Percentiles rank a stretch among this genome's conserved stretches.
phyloP scores from a whole-genome alignment of 2,797 vertebrate species.

The Cephalopachus bancanus region DNA sequence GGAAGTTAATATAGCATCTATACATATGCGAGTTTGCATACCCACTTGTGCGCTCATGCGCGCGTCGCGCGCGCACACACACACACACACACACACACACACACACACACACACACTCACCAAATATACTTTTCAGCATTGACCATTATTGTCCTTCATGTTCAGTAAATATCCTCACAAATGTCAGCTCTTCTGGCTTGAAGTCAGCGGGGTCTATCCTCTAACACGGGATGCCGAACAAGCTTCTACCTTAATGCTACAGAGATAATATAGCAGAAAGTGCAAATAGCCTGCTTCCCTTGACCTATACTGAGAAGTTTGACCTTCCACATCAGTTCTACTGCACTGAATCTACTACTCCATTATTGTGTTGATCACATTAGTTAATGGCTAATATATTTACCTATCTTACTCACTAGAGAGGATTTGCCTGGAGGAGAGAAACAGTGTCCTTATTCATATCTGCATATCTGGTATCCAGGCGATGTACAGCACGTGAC shows the following conservation, averaged over 20 bases:
- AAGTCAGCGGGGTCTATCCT: background rate
- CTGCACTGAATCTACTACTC: background rate
- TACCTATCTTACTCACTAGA: constrained; percentile 8
- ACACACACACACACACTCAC: background rate
- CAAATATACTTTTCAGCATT: background rate
- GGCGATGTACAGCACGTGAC: background rate
- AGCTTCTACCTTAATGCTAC: background rate
- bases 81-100: background rate
- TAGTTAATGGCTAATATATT: background rate
- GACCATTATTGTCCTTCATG: background rate
- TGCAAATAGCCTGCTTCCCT: background rate
- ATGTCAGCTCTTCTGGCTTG: background rate
- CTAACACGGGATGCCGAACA: background rate
- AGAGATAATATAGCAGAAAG: background rate
- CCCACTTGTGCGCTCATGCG: too few relatives aligned
- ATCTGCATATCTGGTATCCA: background rate
- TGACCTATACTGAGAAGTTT: background rate
- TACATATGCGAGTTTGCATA: background rate
- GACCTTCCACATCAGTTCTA: background rate
- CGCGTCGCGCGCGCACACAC: background rate
- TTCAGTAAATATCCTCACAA: background rate
- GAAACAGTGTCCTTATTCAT: background rate
- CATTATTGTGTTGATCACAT: background rate
- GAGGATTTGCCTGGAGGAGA: background rate
- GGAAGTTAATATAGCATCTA: background rate